Evolutionary conservation across 2,113 vertebrate genomes (phyloP), one percentile per base, ranked within the genome.

Genomic region (Ranitomeya imitator): DNA sequence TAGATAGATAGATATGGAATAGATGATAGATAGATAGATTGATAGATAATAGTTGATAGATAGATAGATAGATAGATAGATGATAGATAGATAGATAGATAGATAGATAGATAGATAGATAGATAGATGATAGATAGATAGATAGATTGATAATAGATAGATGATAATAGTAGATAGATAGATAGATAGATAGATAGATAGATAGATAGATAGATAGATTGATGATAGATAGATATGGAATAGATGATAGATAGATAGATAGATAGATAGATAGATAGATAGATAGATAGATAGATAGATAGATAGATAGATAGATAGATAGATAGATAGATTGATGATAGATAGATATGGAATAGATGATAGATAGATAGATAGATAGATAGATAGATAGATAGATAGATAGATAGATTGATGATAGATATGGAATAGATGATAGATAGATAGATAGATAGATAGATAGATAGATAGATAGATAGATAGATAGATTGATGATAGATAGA

Each of bases 121-220:
- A n/a, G 51, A 79, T 79, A 55, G 7, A 13, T 51, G 51, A 54
- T 74, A 74, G 67, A 23, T 23, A 12, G n/a, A 21, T 45, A 45
- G 3, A 45, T 45, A 45, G 37, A 52, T 52, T n/a, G n/a, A n/a
- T 23, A 12, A 21, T 45, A 45, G 3, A 45, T 45, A 45, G 37
- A 52, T 52, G 15, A 31, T n/a, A n/a, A n/a, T n/a, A n/a, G n/a
- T n/a, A 16, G 18, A 77, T 10, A 67, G 63, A 23, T 23, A 78
- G 45, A n/a, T 71, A 26, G 67, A 71, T 71, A 52, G 51, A 21
- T 52, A 78, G 74, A 78, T 21, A 78, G 74, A 54, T 52, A 77
- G 18, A 78, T 12, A 78, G 45, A 78, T 78, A n/a, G 16, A 78
- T 78, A 54, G 74, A 78, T n/a, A 78, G 45, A 78, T 54, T 55